Base-by-base conservation (phyloP, 64 coral and sea anemone species). In the Acropora tenuis region DNA sequence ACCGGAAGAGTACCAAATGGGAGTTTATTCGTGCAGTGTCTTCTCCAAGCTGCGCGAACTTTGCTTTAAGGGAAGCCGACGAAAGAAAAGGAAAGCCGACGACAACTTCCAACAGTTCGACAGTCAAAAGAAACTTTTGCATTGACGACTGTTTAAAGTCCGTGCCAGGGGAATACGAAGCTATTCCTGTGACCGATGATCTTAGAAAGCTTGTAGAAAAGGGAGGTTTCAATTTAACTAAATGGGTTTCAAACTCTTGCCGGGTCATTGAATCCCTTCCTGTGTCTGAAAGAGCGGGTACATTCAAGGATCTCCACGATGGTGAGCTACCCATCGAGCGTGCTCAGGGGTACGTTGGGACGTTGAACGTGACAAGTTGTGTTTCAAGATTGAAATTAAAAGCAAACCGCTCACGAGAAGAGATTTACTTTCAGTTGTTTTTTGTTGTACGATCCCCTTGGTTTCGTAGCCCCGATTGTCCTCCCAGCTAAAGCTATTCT, bases 161-260 rank as follows among this genome's bases (percentile, higher is more conserved):
- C 4, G 30, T 30, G 30, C 30, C 30, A 30, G 30, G 30, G 30
- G 30, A 30, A 30, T 30, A 30, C 30, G 30, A 46, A 5, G 77
- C 77, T 12, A 47, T 79, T 47, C 15, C 1, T 44, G 15, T 47
- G 15, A 7, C 44, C 19, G 16, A 79, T 5, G 17, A 53, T 53
- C 49, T 79, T 0, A 48, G 2, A 41, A 10, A 18, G 4, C 47
- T 57, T 57, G 11, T 57, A 17, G 8, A 47, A 18, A 47, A 75
- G 12, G 68, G 86, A 77, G 75, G 49, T 43, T 89, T 89, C 63
- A 73, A 79, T 16, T 41, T 89, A 15, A 77, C 87, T 74, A 89
- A 89, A 63, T 89, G 72, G 72, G 41, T 89, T 4, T 53, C 67
- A 8, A 90, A 79, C 59, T 73, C 63, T 58, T 10, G 75, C 9